phyloP scores from a whole-genome alignment of 2,888 invertebrate species.

The Epirrhoe tristata region DNA sequence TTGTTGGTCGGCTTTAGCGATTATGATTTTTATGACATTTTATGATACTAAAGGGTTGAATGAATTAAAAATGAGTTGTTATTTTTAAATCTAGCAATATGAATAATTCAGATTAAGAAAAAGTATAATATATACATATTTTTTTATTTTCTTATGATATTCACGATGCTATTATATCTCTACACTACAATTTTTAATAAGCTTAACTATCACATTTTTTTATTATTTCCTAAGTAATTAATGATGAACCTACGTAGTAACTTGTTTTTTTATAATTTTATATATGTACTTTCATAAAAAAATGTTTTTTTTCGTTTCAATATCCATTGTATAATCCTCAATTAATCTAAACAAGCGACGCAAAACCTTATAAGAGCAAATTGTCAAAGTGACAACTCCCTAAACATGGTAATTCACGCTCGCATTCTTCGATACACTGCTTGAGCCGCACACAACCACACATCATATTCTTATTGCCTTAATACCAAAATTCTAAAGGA shows the following conservation, averaged over 20 bases:
- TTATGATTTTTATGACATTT: conserved; percentile 31
- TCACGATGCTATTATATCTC: too few species aligned
- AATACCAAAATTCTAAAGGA: conserved; percentile 52
- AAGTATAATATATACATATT: too few species aligned
- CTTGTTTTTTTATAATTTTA: too few species aligned
- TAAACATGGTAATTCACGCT: conserved; percentile 83
- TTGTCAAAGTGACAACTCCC: conserved; percentile 81
- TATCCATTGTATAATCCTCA: conserved; percentile 41
- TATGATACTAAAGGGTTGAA: conserved; percentile 20
- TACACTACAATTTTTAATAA: too few species aligned
- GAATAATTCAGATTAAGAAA: not conserved
- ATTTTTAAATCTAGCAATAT: not conserved
- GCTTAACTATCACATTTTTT: too few species aligned
- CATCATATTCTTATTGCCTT: conserved; percentile 72
- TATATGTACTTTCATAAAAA: not conserved
- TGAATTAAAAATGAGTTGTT: not conserved
- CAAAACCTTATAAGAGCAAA: conserved; percentile 73
- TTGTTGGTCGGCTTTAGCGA: conserved; percentile 69
- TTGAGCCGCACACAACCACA: conserved; percentile 72
- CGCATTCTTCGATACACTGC: conserved; percentile 82
- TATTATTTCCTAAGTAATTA: too few species aligned
- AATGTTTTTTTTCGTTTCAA: conserved; percentile 4
- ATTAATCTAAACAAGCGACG: conserved; percentile 56
- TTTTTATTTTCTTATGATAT: too few species aligned
- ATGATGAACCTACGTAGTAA: too few species aligned